Conservation (phyloP, 2,888 invertebrate species). For the Drosophila antonietae region DNA sequence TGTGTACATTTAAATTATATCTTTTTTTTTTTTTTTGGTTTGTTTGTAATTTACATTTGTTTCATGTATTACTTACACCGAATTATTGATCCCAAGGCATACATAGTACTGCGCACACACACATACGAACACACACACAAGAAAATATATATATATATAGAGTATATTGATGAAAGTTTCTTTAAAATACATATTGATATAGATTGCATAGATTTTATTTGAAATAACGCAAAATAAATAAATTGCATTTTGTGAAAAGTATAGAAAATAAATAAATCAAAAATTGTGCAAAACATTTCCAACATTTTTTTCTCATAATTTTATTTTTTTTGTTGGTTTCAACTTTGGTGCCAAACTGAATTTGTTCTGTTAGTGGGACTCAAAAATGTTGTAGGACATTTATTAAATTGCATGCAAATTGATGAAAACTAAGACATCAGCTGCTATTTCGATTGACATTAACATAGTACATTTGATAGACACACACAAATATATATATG, state of each 20-base stretch:
- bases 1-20: slow-evolving; percentile 26
- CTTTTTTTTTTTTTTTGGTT: slow-evolving; percentile 6
- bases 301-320: slow-evolving; percentile 1
- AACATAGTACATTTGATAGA: slow-evolving; percentile 10
- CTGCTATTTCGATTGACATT: neutral
- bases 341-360: slow-evolving; percentile 29
- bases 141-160: slow-evolving; percentile 47
- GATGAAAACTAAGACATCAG: slow-evolving; percentile 37
- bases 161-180: slow-evolving; percentile 62
- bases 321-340: slow-evolving; percentile 7
- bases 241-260: neutral
- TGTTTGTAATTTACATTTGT: slow-evolving; percentile 26
- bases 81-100: slow-evolving; percentile 94
- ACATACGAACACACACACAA: slow-evolving; percentile 32
- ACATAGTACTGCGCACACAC: slow-evolving; percentile 89
- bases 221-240: slow-evolving; percentile 11
- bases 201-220: slow-evolving; percentile 48
- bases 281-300: slow-evolving; percentile 44
- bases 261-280: slow-evolving; percentile 1
- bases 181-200: slow-evolving; percentile 57
- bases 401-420: slow-evolving; percentile 37
- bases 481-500: neutral
- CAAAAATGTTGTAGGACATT: slow-evolving; percentile 3
- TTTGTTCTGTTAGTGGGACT: slow-evolving; percentile 23
- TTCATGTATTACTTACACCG: slow-evolving; percentile 91